phyloP scores from a whole-genome alignment of 2,797 vertebrate genomes.

The Ibycter americanus region DNA sequence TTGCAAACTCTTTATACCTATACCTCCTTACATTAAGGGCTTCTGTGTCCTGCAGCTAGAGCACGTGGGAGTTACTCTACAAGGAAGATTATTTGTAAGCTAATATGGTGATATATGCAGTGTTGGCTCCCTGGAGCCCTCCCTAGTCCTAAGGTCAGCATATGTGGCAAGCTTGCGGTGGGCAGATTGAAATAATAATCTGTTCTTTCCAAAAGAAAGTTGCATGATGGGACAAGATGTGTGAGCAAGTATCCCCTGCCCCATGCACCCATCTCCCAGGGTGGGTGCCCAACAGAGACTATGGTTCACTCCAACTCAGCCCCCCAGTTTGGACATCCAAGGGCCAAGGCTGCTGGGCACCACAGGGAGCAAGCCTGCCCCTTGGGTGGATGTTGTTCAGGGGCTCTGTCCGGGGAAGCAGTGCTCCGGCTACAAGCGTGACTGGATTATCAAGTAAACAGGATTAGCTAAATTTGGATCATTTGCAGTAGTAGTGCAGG shows the following conservation, averaged over 20 bases:
- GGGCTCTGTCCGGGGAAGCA: background rate
- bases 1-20: background rate
- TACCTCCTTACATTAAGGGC: background rate
- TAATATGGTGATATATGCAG: background rate
- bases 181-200: no score
- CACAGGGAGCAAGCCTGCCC: background rate
- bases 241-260: background rate
- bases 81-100: background rate
- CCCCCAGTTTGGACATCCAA: background rate
- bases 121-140: background rate
- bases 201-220: background rate
- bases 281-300: background rate
- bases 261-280: accelerated
- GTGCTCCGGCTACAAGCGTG: accelerated
- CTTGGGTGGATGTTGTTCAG: no score
- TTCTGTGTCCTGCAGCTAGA: background rate
- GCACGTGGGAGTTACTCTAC: background rate
- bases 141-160: background rate
- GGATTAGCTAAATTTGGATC: background rate
- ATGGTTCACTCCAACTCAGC: background rate
- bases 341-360: background rate
- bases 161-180: accelerated
- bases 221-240: background rate
- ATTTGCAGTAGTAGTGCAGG: background rate
- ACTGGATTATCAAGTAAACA: background rate